Base-by-base conservation (phyloP, 2,888 invertebrate genomes). In the Stenolophus ochropezus region DNA sequence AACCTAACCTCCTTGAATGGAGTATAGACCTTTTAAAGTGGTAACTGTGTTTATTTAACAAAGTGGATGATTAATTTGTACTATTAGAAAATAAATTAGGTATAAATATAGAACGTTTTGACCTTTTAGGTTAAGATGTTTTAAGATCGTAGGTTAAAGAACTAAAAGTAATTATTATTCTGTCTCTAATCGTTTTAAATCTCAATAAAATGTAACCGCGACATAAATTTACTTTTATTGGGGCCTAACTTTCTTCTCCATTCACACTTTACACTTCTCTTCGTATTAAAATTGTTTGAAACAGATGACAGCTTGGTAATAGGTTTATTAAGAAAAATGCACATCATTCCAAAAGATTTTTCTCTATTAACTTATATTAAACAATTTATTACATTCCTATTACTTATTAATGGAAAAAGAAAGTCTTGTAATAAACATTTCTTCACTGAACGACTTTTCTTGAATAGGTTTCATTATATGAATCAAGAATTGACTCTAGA, bases 191-290 rank as follows among this genome's bases (percentile, higher is more conserved):
- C 27, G 16, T 33, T 69, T 23, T 61, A 61, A 33, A 69, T 69
- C 61, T 25, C 61, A 61, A 61, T 61, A 61, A 61, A 69, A 69
- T 6, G 33, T 33, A 14, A 33, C 25, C 23, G 14, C 23, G 21
- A 33, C 42, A 69, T 69, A 33, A 69, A 69, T 42, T 56, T 56
- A 21, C 14, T 61, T 33, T 65, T 69, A 69, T 69, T 69, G 65
- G 1, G 33, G 11, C 27, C 42, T 69, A 33, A 18, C 65, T 69
- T 69, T 69, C 65, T 33, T 69, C 8, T 61, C 61, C 25, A 23
- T 23, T 61, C n/a, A 25, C 14, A 61, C 3, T 2, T 51, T 14
- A 51, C 51, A 51, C 51, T 3, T 42, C 14, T 51, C 16, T 51
- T 51, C 51, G 1, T 49, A 1, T 49, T 51, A 51, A 51, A 51